A percentile compares a stretch with the other conserved stretches of the same genome.
phyloP scores from a whole-genome alignment of 2,113 vertebrate genomes.

The Nothocercus julius region DNA sequence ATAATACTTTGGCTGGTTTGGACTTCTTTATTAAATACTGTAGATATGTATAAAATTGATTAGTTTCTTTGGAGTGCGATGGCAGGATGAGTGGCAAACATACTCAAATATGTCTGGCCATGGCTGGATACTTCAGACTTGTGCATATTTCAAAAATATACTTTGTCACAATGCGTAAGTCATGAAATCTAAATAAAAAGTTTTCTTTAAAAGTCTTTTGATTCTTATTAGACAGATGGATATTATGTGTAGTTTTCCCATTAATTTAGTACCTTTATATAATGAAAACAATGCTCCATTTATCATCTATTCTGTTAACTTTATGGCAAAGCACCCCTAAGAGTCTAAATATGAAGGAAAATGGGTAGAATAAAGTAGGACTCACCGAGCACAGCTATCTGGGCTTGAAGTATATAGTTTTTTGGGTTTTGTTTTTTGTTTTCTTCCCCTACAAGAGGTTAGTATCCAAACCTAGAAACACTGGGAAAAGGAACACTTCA shows the following conservation, averaged over 20 bases:
- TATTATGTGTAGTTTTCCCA: neutral
- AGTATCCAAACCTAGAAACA: neutral
- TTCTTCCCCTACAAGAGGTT: no score
- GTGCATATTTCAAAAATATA: neutral
- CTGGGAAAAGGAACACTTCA: neutral
- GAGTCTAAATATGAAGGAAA: neutral
- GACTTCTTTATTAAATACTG: slow-evolving; percentile 62
- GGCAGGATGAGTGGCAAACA: neutral
- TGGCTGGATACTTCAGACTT: neutral
- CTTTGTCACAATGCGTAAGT: neutral
- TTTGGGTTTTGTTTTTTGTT: no score
- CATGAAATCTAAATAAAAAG: neutral
- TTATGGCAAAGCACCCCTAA: neutral
- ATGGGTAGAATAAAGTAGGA: neutral
- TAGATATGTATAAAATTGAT: slow-evolving; percentile 59
- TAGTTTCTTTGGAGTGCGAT: neutral
- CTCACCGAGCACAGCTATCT: neutral
- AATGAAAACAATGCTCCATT: neutral
- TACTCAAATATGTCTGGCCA: neutral
- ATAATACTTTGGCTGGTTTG: slow-evolving; percentile 30
- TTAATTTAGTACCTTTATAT: neutral
- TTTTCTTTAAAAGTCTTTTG: neutral
- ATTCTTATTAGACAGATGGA: neutral
- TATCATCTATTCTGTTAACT: neutral
- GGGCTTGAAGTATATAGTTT: neutral